Base-by-base conservation (phyloP, 2,888 invertebrate genomes). In the Caenorhabditis becei region DNA sequence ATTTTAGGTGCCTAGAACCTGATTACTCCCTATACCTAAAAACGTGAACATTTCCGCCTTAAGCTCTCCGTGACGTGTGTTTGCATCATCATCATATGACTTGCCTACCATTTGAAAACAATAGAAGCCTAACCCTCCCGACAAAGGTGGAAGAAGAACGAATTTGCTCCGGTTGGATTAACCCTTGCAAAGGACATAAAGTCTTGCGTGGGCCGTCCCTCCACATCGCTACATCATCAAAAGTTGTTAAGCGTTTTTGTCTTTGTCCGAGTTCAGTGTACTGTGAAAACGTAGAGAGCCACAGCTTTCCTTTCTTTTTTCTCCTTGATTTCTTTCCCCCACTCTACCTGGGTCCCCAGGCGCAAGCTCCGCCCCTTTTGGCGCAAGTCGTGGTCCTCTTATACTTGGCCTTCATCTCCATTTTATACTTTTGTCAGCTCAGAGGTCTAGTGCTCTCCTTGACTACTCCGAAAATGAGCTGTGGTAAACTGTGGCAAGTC, bases 101-200 rank as follows among this genome's bases (percentile, higher is more conserved):
- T n/a, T n/a, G n/a, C n/a, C n/a, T 58, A 56, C 20, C 47, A 65
- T 65, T n/a, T 20, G 41, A 11, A 51, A 74, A 74, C 74, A 74
- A 74, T 26, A 59, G 49, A 49, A 26, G 24, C 37, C 23, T 18
- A 47, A 47, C n/a, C 47, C 18, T 35, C 37, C 24, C 10, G 24
- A 58, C 37, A 59, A 53, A 61, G 66, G 66, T 59, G 20, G 47
- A 18, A 66, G 20, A 37, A 61, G 75, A 75, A 75, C 66, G 28
- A 49, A 66, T 75, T 75, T 75, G 66, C 66, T 66, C 54, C 63
- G 75, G 75, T 75, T 41, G 75, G 58, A 75, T 75, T 75, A 66
- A 75, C 75, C 47, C 26, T 66, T 75, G 75, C 75, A 66, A 66
- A 66, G 66, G 66, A 66, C 75, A 66, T 53, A 32, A 74, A 66